Evolutionary conservation across 2,888 invertebrate species (phyloP).

Genomic region (Galeopsomyia nigrocyanea): DNA sequence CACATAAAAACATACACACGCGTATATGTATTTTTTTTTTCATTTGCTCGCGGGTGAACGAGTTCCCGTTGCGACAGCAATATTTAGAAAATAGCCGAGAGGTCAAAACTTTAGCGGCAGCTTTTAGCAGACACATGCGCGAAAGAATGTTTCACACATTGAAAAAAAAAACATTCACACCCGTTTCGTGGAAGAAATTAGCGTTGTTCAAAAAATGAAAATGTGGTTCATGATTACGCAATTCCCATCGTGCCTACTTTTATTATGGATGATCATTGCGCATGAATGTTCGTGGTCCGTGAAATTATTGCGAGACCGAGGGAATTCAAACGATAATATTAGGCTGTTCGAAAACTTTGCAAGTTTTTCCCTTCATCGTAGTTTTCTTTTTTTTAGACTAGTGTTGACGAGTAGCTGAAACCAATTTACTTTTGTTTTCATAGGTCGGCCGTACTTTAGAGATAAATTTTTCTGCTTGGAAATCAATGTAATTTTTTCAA

Average conservation of each 20-base stretch:
- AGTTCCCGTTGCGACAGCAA: slow-evolving; percentile 22
- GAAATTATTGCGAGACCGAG: slow-evolving; percentile 20
- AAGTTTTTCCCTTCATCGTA: not conserved
- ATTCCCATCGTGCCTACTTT: slow-evolving; percentile 64
- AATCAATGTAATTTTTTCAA: slow-evolving; percentile 9
- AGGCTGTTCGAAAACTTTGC: slow-evolving; percentile 29
- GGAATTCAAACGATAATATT: slow-evolving; percentile 37
- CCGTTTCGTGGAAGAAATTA: slow-evolving; percentile 1
- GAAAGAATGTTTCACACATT: slow-evolving; percentile 20
- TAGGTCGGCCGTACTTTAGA: not conserved
- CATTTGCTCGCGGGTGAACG: slow-evolving; percentile 36
- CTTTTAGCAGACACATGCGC: slow-evolving; percentile 32
- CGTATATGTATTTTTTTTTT: slow-evolving; percentile 45
- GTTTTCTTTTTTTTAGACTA: not conserved
- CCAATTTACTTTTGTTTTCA: not conserved
- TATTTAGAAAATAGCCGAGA: slow-evolving; percentile 36
- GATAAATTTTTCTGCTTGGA: slow-evolving; percentile 1
- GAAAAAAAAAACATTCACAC: slow-evolving; percentile 24
- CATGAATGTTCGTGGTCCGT: slow-evolving; percentile 37
- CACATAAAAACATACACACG: no score
- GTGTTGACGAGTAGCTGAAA: not conserved
- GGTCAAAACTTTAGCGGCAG: slow-evolving; percentile 17
- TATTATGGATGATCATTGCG: slow-evolving; percentile 49
- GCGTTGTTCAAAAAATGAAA: slow-evolving; percentile 32
- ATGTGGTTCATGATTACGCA: slow-evolving; percentile 49